Percentiles rank a stretch among this genome's conserved stretches.
phyloP scores from a whole-genome alignment of 2,797 vertebrate species.

The Choloepus didactylus region DNA sequence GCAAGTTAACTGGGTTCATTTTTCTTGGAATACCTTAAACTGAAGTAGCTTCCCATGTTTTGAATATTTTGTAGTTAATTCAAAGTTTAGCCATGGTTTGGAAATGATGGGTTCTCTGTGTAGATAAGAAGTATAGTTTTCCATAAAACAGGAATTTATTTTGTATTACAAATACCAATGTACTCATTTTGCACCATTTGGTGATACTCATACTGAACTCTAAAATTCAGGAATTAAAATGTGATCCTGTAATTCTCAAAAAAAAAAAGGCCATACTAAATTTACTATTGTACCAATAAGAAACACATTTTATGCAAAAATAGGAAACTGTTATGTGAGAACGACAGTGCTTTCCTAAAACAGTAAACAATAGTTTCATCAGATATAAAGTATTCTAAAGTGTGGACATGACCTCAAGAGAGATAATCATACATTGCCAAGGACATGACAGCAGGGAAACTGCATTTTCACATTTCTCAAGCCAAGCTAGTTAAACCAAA shows the following conservation, averaged over 20 bases:
- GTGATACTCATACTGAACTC: conserved; percentile 91
- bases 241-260: conserved; percentile 92
- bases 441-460: not conserved
- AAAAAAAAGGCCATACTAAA: conserved; percentile 27
- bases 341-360: conserved; percentile 23
- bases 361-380: conserved; percentile 43
- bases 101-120: conserved; percentile 89
- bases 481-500: conserved; percentile 44
- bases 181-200: conserved; percentile 94
- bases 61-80: conserved; percentile 89
- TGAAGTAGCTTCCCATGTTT: conserved; percentile 86
- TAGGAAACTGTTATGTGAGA: not conserved
- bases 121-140: conserved; percentile 91
- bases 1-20: conserved; percentile 85
- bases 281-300: not conserved
- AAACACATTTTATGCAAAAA: not conserved
- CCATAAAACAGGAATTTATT: conserved; percentile 91
- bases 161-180: conserved; percentile 95
- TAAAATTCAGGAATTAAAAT: conserved; percentile 95
- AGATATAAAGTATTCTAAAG: not conserved
- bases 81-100: conserved; percentile 88
- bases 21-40: conserved; percentile 88
- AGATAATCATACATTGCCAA: conserved; percentile 53
- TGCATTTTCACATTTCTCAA: conserved; percentile 41
- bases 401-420: conserved; percentile 32